Conservation (phyloP, 2,888 invertebrate species). For the Hydroisotoma schaefferi region DNA sequence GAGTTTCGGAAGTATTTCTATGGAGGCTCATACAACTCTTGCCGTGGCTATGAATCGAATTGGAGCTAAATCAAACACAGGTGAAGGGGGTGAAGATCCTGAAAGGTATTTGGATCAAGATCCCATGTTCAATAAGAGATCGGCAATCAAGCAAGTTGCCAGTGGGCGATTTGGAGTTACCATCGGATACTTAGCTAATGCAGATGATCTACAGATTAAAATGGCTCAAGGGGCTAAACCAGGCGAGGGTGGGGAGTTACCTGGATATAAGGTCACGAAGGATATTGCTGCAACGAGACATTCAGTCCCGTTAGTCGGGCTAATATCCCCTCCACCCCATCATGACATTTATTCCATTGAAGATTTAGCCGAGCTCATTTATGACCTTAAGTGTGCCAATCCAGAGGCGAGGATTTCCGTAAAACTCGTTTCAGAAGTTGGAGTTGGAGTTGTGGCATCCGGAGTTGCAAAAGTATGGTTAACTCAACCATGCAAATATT, state of each 20-base stretch:
- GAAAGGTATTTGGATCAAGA: slow-evolving; percentile 74
- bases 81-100: slow-evolving; percentile 81
- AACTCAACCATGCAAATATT: neutral
- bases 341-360: slow-evolving; percentile 99
- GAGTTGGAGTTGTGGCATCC: slow-evolving; percentile 97
- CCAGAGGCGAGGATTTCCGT: slow-evolving; percentile 93
- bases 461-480: slow-evolving; percentile 85
- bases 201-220: slow-evolving; percentile 98
- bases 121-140: slow-evolving; percentile 75
- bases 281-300: slow-evolving; percentile 94
- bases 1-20: slow-evolving; percentile 88
- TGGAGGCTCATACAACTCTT: slow-evolving; percentile 91
- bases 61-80: slow-evolving; percentile 91
- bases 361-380: slow-evolving; percentile 95
- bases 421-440: slow-evolving; percentile 96
- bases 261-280: slow-evolving; percentile 68
- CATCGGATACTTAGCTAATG: slow-evolving; percentile 92
- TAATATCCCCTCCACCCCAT: slow-evolving; percentile 98
- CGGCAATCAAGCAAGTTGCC: slow-evolving; percentile 98
- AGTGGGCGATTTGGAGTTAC: slow-evolving; percentile 94
- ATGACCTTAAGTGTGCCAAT: slow-evolving; percentile 88
- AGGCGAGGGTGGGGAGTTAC: slow-evolving; percentile 70
- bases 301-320: slow-evolving; percentile 87
- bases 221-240: slow-evolving; percentile 99
- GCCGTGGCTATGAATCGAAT: slow-evolving; percentile 97